phyloP scores from a whole-genome alignment of 1,140 invertebrate species.

The Pseudomyrmex gracilis region DNA sequence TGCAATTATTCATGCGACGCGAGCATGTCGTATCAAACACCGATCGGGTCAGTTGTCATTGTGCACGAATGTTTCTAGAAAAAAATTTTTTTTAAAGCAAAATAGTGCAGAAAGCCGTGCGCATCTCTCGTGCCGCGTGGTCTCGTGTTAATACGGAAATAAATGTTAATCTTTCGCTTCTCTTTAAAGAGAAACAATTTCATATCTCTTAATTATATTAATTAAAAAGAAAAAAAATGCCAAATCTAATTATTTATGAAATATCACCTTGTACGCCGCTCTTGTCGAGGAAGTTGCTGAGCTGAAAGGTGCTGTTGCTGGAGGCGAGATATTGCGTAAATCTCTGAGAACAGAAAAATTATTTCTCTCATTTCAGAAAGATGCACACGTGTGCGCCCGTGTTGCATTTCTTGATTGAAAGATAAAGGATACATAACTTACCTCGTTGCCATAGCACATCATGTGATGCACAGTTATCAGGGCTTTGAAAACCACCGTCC shows the following conservation, averaged over 20 bases:
- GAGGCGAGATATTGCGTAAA: slow-evolving; percentile 99
- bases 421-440: slow-evolving; percentile 83
- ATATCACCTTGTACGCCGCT: slow-evolving; percentile 95
- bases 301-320: slow-evolving; percentile 99
- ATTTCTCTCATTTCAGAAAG: slow-evolving; percentile 5
- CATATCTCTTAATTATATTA: neutral
- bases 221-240: no score
- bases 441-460: slow-evolving; percentile 99
- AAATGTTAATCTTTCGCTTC: slow-evolving; percentile 6
- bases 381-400: neutral
- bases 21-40: slow-evolving; percentile 12
- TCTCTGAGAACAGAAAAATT: slow-evolving; percentile 89
- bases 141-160: slow-evolving; percentile 34
- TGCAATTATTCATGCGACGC: slow-evolving; percentile 44
- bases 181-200: neutral
- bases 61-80: neutral
- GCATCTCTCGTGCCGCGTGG: neutral
- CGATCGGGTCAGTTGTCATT: neutral
- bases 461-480: slow-evolving; percentile 99
- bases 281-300: slow-evolving; percentile 98
- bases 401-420: neutral
- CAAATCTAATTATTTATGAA: slow-evolving; percentile 30
- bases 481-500: slow-evolving; percentile 99
- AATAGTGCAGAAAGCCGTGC: slow-evolving; percentile 39
- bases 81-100: no score